A percentile compares a stretch with the other conserved stretches of the same genome.
phyloP scores from a whole-genome alignment of 2,888 invertebrate species.

The Cyclophora albipunctata region DNA sequence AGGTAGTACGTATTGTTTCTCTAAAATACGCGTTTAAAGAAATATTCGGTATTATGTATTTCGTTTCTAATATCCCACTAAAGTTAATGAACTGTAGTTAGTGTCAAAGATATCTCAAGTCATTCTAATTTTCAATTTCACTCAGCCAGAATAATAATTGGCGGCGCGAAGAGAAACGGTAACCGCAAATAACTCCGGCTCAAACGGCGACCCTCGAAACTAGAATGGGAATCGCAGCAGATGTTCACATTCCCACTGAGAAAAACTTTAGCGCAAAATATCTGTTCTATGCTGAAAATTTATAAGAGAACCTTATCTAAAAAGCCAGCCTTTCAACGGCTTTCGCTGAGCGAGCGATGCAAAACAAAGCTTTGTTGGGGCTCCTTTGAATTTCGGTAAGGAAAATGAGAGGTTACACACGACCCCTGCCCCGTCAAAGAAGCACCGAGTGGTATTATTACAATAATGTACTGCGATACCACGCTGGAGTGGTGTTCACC shows the following conservation, averaged over 20 bases:
- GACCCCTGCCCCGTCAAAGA: conserved; percentile 59
- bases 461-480: conserved; percentile 67
- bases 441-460: conserved; percentile 65
- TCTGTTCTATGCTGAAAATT: conserved; percentile 60
- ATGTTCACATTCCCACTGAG: conserved; percentile 57
- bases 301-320: conserved; percentile 71
- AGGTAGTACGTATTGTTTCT: too few relatives aligned
- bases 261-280: conserved; percentile 60
- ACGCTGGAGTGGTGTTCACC: conserved; percentile 45
- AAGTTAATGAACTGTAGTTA: too few relatives aligned
- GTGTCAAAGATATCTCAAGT: not conserved
- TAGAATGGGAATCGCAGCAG: conserved; percentile 54
- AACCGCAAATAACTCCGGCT: conserved; percentile 42
- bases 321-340: conserved; percentile 70
- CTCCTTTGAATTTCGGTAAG: conserved; percentile 73
- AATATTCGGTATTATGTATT: too few relatives aligned
- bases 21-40: too few relatives aligned
- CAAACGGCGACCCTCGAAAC: conserved; percentile 48
- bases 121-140: conserved; percentile 36
- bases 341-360: conserved; percentile 62
- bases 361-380: conserved; percentile 73
- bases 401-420: conserved; percentile 73
- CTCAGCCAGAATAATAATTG: conserved; percentile 35
- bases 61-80: too few relatives aligned
- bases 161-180: conserved; percentile 39